These are phyloP conservation scores for Ernsta delagoae DNA, from an alignment of 2,888 invertebrate genomes.

Conservation along the genomic window DNA sequence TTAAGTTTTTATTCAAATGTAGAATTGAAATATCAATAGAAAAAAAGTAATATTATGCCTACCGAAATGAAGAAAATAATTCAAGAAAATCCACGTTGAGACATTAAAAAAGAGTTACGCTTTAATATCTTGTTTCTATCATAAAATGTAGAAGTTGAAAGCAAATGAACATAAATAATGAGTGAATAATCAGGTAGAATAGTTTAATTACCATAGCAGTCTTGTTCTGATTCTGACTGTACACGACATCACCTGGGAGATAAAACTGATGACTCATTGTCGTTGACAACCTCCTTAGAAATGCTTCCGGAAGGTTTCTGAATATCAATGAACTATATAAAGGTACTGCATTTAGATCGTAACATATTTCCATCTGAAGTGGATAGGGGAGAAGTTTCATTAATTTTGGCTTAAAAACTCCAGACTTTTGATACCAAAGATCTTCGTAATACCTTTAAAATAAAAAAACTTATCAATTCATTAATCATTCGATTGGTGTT, in stretches of 20 bases:
- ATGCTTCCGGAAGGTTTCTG: constrained; percentile 79
- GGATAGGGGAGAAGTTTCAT: constrained; percentile 73
- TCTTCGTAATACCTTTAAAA: constrained; percentile 75
- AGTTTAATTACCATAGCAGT: constrained; percentile 74
- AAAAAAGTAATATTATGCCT: no score
- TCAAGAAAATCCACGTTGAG: not conserved
- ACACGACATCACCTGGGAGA: constrained; percentile 80
- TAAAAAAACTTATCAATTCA: constrained; percentile 21
- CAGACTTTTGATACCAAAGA: constrained; percentile 81
- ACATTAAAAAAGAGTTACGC: not conserved
- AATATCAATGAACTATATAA: constrained; percentile 81
- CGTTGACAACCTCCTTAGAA: constrained; percentile 77
- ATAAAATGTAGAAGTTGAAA: constrained; percentile 1
- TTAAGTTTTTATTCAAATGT: no score
- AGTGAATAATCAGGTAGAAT: constrained; percentile 29
- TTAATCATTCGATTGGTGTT: not conserved
- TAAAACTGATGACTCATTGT: constrained; percentile 82
- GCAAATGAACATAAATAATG: not conserved
- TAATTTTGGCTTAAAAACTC: constrained; percentile 74
- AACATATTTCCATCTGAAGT: constrained; percentile 80
- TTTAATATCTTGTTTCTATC: not conserved
- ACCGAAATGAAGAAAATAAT: no score
- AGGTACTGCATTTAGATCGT: constrained; percentile 79
- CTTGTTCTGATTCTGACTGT: constrained; percentile 78
- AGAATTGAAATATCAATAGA: no score